phyloP scores from a whole-genome alignment of 2,797 vertebrate species.

The Novumbra hubbsi region DNA sequence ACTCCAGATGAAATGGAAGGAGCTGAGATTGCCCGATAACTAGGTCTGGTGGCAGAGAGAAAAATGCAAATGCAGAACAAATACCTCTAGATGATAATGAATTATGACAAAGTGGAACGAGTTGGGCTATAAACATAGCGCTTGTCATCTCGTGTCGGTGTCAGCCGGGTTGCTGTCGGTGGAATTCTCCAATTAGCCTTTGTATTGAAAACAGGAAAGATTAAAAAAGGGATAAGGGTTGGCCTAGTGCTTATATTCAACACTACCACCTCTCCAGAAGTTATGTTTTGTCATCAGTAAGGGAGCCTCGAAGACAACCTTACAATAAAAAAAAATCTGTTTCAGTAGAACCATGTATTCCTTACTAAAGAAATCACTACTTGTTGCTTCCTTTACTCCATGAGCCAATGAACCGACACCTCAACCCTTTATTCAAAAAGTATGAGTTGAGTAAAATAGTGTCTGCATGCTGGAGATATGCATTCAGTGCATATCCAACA shows the following conservation, averaged over 20 bases:
- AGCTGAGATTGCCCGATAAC: slow-evolving; percentile 14
- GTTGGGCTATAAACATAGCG: slow-evolving; percentile 11
- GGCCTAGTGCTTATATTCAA: background rate
- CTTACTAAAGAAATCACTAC: background rate
- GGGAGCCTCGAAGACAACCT: background rate
- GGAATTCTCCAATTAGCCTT: slow-evolving; percentile 31
- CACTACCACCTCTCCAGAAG: background rate
- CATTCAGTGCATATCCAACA: slow-evolving; percentile 4
- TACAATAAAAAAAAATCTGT: background rate
- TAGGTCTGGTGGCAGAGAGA: background rate
- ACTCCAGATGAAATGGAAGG: background rate
- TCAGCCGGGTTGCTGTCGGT: slow-evolving; percentile 10
- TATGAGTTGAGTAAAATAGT: background rate
- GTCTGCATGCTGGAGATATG: background rate
- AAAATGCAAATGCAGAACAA: slow-evolving; percentile 14
- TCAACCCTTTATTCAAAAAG: background rate
- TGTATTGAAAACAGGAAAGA: slow-evolving; percentile 7
- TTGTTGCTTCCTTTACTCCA: background rate
- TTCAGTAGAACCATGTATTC: background rate
- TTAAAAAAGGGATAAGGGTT: background rate
- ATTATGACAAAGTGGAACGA: slow-evolving; percentile 34
- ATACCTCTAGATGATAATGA: slow-evolving; percentile 16
- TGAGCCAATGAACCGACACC: background rate
- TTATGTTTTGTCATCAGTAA: background rate
- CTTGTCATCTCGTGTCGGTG: slow-evolving; percentile 27